Conservation (phyloP, 1,140 invertebrate species). For the Musca domestica region DNA sequence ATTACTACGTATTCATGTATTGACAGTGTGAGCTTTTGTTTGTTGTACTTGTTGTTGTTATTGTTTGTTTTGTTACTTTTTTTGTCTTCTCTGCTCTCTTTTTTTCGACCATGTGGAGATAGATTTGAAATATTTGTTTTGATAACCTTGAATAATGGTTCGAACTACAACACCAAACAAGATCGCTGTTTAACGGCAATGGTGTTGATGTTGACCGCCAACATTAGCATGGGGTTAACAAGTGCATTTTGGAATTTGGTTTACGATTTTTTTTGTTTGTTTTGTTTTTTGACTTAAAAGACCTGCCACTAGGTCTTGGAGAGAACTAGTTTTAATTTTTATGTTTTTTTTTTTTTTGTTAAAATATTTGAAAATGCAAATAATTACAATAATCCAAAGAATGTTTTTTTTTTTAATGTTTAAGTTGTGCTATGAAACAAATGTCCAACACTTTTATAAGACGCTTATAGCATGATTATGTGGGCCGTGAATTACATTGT, state of each 20-base stretch:
- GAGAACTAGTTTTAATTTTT: neutral
- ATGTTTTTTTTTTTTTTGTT: neutral
- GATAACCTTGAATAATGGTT: constrained; percentile 11
- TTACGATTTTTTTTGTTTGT: no score
- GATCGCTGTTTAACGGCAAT: neutral
- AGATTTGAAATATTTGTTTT: neutral
- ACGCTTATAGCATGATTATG: neutral
- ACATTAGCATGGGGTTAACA: no score
- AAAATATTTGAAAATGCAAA: constrained; percentile 5
- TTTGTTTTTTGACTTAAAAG: no score
- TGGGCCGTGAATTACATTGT: neutral
- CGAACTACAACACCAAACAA: neutral
- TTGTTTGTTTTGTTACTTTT: neutral
- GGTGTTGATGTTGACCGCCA: neutral
- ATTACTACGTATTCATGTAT: no score
- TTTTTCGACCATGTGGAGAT: neutral
- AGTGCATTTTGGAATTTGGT: no score
- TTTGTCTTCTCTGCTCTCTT: no score
- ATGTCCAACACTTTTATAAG: constrained; percentile 25
- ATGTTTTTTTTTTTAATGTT: constrained; percentile 16
- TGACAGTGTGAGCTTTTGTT: no score
- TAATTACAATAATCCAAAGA: constrained; percentile 15
- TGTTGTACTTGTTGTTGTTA: neutral
- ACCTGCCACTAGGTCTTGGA: no score
- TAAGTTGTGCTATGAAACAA: constrained; percentile 26